Evolutionary conservation across 2,113 vertebrate species (phyloP).

Genomic region (Erythrocercus mccallii): DNA sequence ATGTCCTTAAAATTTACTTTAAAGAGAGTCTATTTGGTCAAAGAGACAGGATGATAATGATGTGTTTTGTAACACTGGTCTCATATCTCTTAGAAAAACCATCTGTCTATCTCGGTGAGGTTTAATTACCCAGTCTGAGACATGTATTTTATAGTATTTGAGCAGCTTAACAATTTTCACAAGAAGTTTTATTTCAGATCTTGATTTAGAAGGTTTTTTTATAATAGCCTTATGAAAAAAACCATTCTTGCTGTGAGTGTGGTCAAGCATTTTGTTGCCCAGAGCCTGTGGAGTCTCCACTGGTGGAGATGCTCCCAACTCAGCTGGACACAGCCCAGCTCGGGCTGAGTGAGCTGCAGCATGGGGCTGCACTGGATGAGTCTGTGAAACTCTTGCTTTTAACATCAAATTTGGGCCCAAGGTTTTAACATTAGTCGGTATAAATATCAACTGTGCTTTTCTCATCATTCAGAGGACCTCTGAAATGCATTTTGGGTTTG

Average conservation of each 20-base stretch:
- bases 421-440: background rate
- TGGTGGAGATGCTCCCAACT: background rate
- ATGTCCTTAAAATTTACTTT: background rate
- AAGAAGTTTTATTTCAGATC: background rate
- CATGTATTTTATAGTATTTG: background rate
- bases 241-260: background rate
- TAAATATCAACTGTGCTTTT: background rate
- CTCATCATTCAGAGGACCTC: background rate
- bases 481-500: background rate
- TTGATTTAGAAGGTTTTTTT: background rate
- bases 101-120: background rate
- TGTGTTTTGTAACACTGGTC: background rate
- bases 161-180: background rate
- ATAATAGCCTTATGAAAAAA: background rate
- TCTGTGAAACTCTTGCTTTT: background rate
- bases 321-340: background rate
- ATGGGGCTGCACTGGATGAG: accelerated
- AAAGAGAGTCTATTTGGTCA: background rate
- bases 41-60: background rate
- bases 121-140: background rate
- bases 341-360: accelerated
- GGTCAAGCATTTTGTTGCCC: background rate
- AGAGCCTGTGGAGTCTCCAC: background rate
- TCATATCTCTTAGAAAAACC: background rate
- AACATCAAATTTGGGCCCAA: background rate